Evolutionary conservation across 2,797 vertebrate genomes (phyloP), one percentile per base, ranked within the genome.

Genomic region (Cyclura pinguis): DNA sequence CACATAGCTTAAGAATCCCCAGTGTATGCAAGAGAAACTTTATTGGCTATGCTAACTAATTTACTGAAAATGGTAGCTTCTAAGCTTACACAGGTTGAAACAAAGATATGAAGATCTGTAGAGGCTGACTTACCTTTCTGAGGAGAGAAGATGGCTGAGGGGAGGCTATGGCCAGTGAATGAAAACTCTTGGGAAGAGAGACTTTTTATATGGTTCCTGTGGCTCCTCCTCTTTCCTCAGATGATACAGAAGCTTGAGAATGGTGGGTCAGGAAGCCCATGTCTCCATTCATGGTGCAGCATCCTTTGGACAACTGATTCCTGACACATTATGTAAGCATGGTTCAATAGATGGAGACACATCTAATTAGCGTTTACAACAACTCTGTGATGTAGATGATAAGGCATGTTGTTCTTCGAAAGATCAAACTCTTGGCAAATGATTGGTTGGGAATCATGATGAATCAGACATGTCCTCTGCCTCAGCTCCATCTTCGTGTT

Each of bases 171-270:
- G 80, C 88, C 91, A 88, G 12, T 93, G 86, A 67, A 91, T 86
- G 62, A 89, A 62, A 3, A 29, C 1, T 27, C 13, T 4, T 29
- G 76, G 81, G 62, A 74, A 85, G 0, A 0, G 0, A 52, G 32
- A 0, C 50, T 64, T 95, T 96, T 95, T 96, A 96, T 96, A 94
- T 0, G n/a, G 20, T 64, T 57, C 77, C 0, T 0, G 29, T 3
- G 2, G 59, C 3, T 72, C 82, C 14, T 90, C 90, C 72, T 32
- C 67, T 69, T 89, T 22, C 47, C 8, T 24, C 2, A 42, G 47
- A 4, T 96, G 96, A 96, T 95, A 78, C 89, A 94, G 0, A 38
- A 0, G 73, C 3, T 89, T 59, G 94, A 93, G 95, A 95, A 96
- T 89, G 94, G 93, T 89, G 91, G 88, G 18, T 42, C 85, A 87